Evolutionary conservation across 2,113 vertebrate genomes (phyloP).

Genomic region (Phrynosoma platyrhinos): DNA sequence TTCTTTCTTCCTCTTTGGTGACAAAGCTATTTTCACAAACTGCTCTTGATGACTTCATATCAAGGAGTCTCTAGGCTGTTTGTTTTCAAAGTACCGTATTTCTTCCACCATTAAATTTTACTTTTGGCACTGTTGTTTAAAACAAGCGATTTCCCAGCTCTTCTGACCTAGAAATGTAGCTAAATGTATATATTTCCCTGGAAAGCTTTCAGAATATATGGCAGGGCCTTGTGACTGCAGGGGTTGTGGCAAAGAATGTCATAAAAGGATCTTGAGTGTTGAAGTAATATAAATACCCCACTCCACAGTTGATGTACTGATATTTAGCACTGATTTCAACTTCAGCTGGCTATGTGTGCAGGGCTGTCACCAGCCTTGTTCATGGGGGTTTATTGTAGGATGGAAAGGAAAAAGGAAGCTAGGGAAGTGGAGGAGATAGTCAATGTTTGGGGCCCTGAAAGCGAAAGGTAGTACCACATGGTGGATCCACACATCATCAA

Average conservation of each 20-base stretch:
- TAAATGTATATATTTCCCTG: constrained; percentile 54
- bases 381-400: background rate
- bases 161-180: constrained; percentile 65
- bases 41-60: constrained; percentile 22
- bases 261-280: constrained; percentile 7
- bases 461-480: too few relatives aligned
- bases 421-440: too few relatives aligned
- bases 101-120: constrained; percentile 65
- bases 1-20: constrained; percentile 51
- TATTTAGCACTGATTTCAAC: background rate
- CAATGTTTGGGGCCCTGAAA: too few relatives aligned
- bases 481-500: background rate
- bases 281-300: background rate
- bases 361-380: background rate
- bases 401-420: background rate
- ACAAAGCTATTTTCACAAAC: constrained; percentile 58
- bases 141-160: constrained; percentile 51
- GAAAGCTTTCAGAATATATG: constrained; percentile 52
- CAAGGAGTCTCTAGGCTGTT: constrained; percentile 45
- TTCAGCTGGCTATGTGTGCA: constrained; percentile 8
- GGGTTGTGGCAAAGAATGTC: constrained; percentile 22
- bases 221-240: constrained; percentile 25
- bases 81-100: constrained; percentile 68
- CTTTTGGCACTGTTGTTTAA: constrained; percentile 62
- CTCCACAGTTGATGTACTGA: background rate